These are phyloP conservation scores for Nautilus pompilius DNA, from an alignment of 1,140 invertebrate species.

Conservation along the genomic window DNA sequence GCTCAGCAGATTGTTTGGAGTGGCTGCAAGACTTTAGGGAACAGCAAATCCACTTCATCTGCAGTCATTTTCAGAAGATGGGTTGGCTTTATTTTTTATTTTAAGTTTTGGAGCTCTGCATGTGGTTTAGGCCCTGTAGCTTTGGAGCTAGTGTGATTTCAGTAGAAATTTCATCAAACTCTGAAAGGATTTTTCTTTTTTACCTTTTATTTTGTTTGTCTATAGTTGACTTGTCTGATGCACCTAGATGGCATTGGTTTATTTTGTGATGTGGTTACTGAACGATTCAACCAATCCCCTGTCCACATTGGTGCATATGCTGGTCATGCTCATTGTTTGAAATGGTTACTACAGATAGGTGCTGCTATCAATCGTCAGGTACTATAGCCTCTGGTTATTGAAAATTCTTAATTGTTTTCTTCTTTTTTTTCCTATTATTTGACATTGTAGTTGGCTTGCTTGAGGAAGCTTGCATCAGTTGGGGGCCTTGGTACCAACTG, in stretches of 20 bases:
- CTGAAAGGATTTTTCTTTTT: neutral
- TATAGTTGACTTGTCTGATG: constrained; percentile 44
- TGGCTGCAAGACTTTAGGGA: too few relatives aligned
- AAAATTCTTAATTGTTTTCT: neutral
- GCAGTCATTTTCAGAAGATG: too few relatives aligned
- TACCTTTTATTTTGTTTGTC: constrained; percentile 8
- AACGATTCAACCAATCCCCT: constrained; percentile 40
- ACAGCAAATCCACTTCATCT: too few relatives aligned
- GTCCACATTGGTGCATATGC: constrained; percentile 38
- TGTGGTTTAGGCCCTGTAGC: too few relatives aligned
- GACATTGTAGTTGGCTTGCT: constrained; percentile 42
- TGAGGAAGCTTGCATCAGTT: constrained; percentile 29
- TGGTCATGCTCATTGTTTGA: constrained; percentile 37
- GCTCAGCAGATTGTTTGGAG: too few relatives aligned
- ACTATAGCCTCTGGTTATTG: constrained; percentile 12
- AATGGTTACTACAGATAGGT: constrained; percentile 41
- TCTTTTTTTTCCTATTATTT: constrained; percentile 13
- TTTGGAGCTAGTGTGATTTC: too few relatives aligned
- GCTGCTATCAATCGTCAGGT: constrained; percentile 41
- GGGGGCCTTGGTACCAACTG: constrained; percentile 17
- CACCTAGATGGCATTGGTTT: constrained; percentile 28
- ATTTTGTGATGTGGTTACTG: constrained; percentile 35
- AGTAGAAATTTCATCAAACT: neutral
- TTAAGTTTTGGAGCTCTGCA: too few relatives aligned
- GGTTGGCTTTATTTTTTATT: too few relatives aligned